Evolutionary conservation across 2,888 invertebrate genomes (phyloP).

Genomic region (Keiferia lycopersicella): DNA sequence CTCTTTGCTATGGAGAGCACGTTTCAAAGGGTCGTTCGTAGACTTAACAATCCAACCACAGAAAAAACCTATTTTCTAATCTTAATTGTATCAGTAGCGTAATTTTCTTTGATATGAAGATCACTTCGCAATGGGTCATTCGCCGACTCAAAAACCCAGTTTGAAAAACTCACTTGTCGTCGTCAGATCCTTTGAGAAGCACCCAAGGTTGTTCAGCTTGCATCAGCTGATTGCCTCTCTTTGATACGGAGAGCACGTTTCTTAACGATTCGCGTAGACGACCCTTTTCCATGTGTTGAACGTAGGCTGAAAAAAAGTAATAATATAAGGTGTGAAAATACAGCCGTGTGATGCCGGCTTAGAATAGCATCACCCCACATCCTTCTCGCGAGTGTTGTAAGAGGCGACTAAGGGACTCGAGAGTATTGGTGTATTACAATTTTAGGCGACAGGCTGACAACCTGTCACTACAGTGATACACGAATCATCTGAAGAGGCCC

Average conservation of each 20-base stretch:
- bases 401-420: no score
- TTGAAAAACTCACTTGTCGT: slow-evolving; percentile 90
- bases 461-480: no score
- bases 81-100: no score
- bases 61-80: no score
- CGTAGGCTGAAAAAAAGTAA: slow-evolving; percentile 76
- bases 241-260: slow-evolving; percentile 90
- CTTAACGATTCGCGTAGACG: slow-evolving; percentile 92
- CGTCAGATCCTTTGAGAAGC: slow-evolving; percentile 89
- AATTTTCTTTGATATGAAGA: slow-evolving; percentile 53
- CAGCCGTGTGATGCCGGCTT: neutral
- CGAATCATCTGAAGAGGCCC: no score
- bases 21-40: slow-evolving; percentile 92
- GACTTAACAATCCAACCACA: slow-evolving; percentile 47
- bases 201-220: slow-evolving; percentile 98
- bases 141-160: no score
- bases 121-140: slow-evolving; percentile 77
- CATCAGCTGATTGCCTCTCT: slow-evolving; percentile 98
- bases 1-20: slow-evolving; percentile 90
- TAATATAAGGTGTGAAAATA: no score
- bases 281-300: slow-evolving; percentile 87
- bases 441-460: no score
- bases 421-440: no score
- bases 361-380: no score
- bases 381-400: no score